These are phyloP conservation scores for Charanyca ferruginea DNA, from an alignment of 2,888 invertebrate genomes.

Conservation along the genomic window DNA sequence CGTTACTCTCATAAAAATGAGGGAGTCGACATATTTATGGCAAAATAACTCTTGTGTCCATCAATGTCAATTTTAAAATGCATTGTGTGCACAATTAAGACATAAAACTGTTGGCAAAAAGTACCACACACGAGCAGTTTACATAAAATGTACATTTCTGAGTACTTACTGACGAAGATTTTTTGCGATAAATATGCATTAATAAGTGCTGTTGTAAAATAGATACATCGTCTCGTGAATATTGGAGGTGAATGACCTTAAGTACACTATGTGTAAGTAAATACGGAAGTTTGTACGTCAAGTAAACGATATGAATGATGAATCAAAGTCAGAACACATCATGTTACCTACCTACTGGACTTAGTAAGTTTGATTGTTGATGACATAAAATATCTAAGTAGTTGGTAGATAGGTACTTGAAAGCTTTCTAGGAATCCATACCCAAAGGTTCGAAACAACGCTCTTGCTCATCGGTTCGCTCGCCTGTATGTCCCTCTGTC, in stretches of 20 bases:
- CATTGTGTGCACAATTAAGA: slow-evolving; percentile 41
- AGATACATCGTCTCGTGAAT: slow-evolving; percentile 17
- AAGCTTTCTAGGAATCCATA: no score
- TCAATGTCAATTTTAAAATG: slow-evolving; percentile 21
- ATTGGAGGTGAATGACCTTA: slow-evolving; percentile 34
- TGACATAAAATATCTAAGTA: no score
- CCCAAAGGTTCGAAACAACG: no score
- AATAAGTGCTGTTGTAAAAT: not conserved
- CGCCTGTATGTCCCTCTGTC: no score
- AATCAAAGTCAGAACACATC: not conserved
- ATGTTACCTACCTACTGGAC: not conserved
- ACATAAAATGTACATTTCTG: slow-evolving; percentile 36
- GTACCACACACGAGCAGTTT: slow-evolving; percentile 19
- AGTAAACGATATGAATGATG: slow-evolving; percentile 4
- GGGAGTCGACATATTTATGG: slow-evolving; percentile 25
- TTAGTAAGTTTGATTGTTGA: no score
- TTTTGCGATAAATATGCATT: slow-evolving; percentile 21
- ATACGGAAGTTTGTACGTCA: slow-evolving; percentile 32
- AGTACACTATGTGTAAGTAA: slow-evolving; percentile 5
- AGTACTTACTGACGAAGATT: no score
- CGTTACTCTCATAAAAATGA: slow-evolving; percentile 20
- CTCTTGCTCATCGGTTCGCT: no score
- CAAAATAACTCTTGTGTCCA: slow-evolving; percentile 11
- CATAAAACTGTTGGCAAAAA: slow-evolving; percentile 39
- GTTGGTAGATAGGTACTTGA: no score